Evolutionary conservation across 1,140 invertebrate genomes (phyloP).

Genomic region (Scaptomyza graminum): DNA sequence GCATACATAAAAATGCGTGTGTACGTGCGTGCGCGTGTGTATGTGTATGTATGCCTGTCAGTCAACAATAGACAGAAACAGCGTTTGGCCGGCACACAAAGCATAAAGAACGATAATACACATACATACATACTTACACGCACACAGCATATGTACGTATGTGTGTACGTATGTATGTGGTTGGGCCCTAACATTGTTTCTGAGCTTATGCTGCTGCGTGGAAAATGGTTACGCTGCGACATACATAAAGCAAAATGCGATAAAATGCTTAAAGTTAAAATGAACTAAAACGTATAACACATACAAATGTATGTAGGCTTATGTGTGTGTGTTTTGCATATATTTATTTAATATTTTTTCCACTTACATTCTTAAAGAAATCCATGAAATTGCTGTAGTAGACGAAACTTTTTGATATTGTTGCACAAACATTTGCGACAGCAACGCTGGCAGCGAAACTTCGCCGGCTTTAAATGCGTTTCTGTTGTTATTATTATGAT

Average conservation of each 20-base stretch:
- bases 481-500: constrained; percentile 24
- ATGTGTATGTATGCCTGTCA: constrained; percentile 32
- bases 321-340: background rate
- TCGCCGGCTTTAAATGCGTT: constrained; percentile 11
- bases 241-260: constrained; percentile 44
- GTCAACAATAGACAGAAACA: constrained; percentile 60
- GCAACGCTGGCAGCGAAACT: constrained; percentile 17
- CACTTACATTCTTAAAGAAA: constrained; percentile 75
- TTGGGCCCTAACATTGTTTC: constrained; percentile 41
- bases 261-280: constrained; percentile 43
- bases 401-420: constrained; percentile 46
- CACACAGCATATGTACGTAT: constrained; percentile 1
- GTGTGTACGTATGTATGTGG: constrained; percentile 9
- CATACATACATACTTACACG: constrained; percentile 33
- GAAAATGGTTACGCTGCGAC: constrained; percentile 54
- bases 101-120: constrained; percentile 73
- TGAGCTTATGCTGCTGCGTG: constrained; percentile 37
- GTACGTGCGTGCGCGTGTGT: constrained; percentile 8
- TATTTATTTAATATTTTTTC: background rate
- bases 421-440: constrained; percentile 60
- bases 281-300: constrained; percentile 13
- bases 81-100: constrained; percentile 66
- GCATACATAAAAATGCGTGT: constrained; percentile 48
- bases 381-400: constrained; percentile 60
- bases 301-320: constrained; percentile 4